Conservation (phyloP, 2,797 vertebrate genomes). For the Sciurus carolinensis region DNA sequence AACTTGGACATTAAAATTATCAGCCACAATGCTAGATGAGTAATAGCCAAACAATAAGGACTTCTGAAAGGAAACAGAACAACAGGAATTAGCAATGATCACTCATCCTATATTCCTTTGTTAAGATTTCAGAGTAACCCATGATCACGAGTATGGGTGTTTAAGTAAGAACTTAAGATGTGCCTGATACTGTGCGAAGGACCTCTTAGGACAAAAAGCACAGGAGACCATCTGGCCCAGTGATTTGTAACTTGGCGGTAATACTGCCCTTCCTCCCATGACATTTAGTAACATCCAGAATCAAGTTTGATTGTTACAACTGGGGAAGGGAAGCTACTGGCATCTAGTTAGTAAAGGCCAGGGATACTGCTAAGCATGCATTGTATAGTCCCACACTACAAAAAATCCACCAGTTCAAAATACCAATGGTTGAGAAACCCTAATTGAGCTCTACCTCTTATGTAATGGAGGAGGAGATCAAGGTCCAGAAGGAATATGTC, state of each 20-base stretch:
- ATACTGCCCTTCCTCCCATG: neutral
- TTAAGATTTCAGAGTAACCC: conserved; percentile 8
- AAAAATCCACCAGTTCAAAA: neutral
- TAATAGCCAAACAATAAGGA: neutral
- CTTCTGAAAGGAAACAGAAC: neutral
- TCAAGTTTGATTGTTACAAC: neutral
- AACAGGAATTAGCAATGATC: neutral
- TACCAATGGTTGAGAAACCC: neutral
- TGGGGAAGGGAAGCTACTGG: neutral
- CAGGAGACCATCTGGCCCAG: neutral
- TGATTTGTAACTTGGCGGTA: neutral
- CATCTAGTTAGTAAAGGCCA: neutral
- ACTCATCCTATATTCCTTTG: neutral
- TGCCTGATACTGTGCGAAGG: neutral
- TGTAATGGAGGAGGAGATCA: neutral
- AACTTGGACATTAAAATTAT: conserved; percentile 54
- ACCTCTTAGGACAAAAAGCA: neutral
- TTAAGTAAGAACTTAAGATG: conserved; percentile 9
- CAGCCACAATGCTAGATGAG: neutral
- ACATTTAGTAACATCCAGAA: neutral
- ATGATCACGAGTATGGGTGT: conserved; percentile 31
- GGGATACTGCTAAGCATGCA: neutral
- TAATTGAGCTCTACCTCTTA: neutral
- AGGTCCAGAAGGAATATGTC: neutral
- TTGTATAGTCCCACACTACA: neutral